Percentiles rank a stretch among this genome's conserved stretches.
Conservation (phyloP, 2,797 vertebrate species). For the Labroides dimidiatus region DNA sequence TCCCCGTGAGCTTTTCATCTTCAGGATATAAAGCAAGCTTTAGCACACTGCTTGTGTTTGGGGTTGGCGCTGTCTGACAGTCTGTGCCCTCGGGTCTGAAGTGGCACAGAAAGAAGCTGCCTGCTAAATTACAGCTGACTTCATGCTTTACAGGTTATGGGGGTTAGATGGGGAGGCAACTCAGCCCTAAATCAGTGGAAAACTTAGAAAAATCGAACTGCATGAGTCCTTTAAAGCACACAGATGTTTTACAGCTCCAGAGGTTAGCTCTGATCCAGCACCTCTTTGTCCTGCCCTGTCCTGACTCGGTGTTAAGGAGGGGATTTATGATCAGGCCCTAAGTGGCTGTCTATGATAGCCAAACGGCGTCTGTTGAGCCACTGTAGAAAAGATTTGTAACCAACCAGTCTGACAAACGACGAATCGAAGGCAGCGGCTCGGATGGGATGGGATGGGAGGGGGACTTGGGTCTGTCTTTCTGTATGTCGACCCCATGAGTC, state of each 20-base stretch:
- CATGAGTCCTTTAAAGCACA: constrained; percentile 43
- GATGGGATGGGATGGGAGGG: no score
- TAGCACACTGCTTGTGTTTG: background rate
- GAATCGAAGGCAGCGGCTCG: constrained; percentile 32
- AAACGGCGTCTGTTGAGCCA: constrained; percentile 60
- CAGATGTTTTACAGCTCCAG: constrained; percentile 76
- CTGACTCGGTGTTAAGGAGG: constrained; percentile 67
- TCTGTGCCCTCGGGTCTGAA: no score
- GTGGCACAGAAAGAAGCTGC: constrained; percentile 17
- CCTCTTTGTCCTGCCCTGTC: constrained; percentile 75
- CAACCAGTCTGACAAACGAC: constrained; percentile 45
- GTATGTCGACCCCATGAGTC: background rate
- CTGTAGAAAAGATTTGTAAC: constrained; percentile 60
- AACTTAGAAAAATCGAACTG: constrained; percentile 44
- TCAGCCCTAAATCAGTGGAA: constrained; percentile 49
- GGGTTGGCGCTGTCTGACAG: constrained; percentile 1
- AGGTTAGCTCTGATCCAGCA: constrained; percentile 72
- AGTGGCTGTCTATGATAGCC: constrained; percentile 68
- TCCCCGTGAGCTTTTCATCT: background rate
- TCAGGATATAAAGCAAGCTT: background rate
- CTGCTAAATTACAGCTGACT: constrained; percentile 42
- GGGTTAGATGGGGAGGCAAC: constrained; percentile 47
- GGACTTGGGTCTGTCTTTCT: constrained; percentile 9
- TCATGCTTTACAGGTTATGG: constrained; percentile 38
- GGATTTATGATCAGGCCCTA: constrained; percentile 73